These are phyloP conservation scores for Tethea ocularis DNA, from an alignment of 2,888 invertebrate species.

Conservation along the genomic window DNA sequence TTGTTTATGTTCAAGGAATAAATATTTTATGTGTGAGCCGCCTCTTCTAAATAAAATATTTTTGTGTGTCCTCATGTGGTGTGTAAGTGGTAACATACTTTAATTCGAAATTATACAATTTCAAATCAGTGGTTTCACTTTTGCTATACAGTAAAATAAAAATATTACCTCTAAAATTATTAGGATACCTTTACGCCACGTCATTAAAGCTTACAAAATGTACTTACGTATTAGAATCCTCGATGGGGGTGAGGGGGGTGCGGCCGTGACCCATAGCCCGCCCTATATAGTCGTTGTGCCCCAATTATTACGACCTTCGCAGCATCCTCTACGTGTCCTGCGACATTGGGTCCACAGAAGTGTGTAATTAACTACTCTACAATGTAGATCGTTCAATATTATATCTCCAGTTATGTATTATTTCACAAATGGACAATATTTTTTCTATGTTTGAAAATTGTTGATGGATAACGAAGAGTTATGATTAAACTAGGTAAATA, in stretches of 20 bases:
- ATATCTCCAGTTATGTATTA: background rate
- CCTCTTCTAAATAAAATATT: too few species aligned
- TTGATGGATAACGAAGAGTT: too few species aligned
- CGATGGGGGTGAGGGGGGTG: conserved; percentile 23
- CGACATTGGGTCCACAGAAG: conserved; percentile 39
- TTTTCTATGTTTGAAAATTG: too few species aligned
- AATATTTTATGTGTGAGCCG: too few species aligned
- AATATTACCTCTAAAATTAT: background rate
- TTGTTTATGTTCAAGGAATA: too few species aligned
- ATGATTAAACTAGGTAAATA: too few species aligned
- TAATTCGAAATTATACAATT: too few species aligned
- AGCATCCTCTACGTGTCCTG: conserved; percentile 50
- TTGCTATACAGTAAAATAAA: too few species aligned
- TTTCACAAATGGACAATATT: too few species aligned
- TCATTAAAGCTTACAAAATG: background rate
- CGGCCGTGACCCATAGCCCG: conserved; percentile 71
- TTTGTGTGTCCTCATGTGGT: too few species aligned
- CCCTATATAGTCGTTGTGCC: conserved; percentile 67
- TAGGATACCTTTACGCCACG: background rate
- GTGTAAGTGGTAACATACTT: too few species aligned
- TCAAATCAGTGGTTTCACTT: too few species aligned
- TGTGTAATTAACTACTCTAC: background rate
- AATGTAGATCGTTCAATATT: background rate
- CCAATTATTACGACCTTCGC: conserved; percentile 73
- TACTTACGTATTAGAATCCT: conserved; percentile 4